Evolutionary conservation across 1,140 invertebrate genomes (phyloP), one percentile per base, ranked within the genome.

Genomic region (Apis laboriosa): DNA sequence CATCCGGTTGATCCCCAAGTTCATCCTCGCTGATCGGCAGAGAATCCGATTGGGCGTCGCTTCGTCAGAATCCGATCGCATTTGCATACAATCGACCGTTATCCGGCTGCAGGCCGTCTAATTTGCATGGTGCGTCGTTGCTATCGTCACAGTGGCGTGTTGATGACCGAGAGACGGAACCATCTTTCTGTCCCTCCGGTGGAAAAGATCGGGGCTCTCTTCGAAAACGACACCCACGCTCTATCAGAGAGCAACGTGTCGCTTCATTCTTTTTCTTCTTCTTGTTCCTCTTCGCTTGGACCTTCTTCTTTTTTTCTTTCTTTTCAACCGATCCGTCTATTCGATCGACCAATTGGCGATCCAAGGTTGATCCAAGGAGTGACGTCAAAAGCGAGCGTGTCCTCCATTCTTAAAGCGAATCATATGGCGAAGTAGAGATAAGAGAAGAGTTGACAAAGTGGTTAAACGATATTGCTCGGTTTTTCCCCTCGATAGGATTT

Each of bases 1-100:
- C 82, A 83, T 88, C 81, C 84, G 84, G 84, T 83, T 79, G 34
- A 43, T 43, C 34, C 34, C 66, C 53, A 61, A 73, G 66, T 75
- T 63, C 15, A 70, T 24, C 9, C 70, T 71, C 73, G 68, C 4
- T 43, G 49, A 77, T 60, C 79, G 64, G 55, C 75, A 43, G 56
- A 34, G 70, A 68, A 84, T 84, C 77, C 63, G 77, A 60, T 72
- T 71, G 84, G 70, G 63, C 83, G 63, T 56, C 75, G 43, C 78
- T 56, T n/a, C n/a, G 74, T 77, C 81, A 86, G 73, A 80, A 89
- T 86, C 87, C 79, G 82, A 89, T 89, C 74, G 77, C 78, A 89
- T 88, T 89, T 87, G 67, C 88, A 89, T 89, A 89, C 85, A 89
- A 87, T 89, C 83, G 82, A 28, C 43, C 77, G 74, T 89, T 85